Percentiles rank a stretch among this genome's conserved stretches.
phyloP scores from a whole-genome alignment of 2,113 vertebrate species.

The Dipodomys stephensi region DNA sequence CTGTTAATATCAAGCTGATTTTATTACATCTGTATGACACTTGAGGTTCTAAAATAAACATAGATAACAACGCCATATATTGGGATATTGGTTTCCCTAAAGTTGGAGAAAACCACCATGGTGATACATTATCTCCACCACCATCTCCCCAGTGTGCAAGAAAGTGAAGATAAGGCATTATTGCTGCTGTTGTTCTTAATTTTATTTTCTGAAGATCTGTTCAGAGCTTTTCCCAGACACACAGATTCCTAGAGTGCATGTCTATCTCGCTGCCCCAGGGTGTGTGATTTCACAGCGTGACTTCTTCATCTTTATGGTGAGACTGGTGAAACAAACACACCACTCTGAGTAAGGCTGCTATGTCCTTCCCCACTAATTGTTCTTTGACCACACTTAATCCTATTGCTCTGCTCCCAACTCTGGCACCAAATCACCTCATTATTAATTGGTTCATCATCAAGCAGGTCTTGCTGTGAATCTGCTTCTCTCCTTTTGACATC shows the following conservation, averaged over 20 bases:
- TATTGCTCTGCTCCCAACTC: background rate
- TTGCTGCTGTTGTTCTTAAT: background rate
- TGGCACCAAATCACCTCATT: background rate
- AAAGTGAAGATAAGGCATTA: background rate
- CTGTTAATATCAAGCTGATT: background rate
- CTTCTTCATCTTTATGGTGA: background rate
- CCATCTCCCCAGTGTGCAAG: background rate
- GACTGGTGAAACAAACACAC: background rate
- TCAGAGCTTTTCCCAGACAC: background rate
- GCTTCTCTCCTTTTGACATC: background rate
- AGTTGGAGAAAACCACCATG: background rate
- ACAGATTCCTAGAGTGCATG: background rate
- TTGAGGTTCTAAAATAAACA: constrained; percentile 11
- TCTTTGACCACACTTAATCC: background rate
- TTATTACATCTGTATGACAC: background rate
- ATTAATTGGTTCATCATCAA: constrained; percentile 4
- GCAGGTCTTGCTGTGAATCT: background rate
- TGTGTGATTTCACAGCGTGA: background rate
- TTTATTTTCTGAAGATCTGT: background rate
- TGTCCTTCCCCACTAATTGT: background rate
- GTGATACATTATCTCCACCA: background rate
- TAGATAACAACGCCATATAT: background rate
- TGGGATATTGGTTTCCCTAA: background rate
- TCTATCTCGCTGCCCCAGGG: background rate
- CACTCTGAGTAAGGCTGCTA: background rate